Evolutionary conservation across 2,888 invertebrate genomes (phyloP), one percentile per base, ranked within the genome.

Genomic region (Chrysomela aeneicollis): DNA sequence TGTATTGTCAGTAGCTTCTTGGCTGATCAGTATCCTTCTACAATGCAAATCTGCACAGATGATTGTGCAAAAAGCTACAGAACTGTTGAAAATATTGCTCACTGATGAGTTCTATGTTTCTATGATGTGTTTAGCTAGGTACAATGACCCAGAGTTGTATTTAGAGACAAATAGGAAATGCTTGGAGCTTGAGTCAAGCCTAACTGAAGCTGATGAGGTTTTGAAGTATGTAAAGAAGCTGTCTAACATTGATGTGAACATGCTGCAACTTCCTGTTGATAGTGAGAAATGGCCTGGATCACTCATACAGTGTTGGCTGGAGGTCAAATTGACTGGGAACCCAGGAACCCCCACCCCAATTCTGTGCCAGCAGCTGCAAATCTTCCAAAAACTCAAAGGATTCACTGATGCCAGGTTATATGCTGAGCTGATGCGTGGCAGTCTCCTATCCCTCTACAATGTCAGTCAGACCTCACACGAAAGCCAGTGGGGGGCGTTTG

Each of bases 401-500:
- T 92, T 93, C 73, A 86, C 90, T n/a, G 87, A 91, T 72, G 87
- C 93, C 0, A 88, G 94, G 70, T 82, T 97, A 0, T 96, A 93
- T 78, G 92, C 93, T 79, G 97, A 97, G 85, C 86, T 97, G 30
- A 92, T 97, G 73, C 86, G 96, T 69, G 93, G 95, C 0, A 94
- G 95, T 76, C 89, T 97, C 64, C 89, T 97, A 77, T 94, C 94
- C n/a, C 83, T 97, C 3, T 92, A 94, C 76, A 94, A 95, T 81
- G 92, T 92, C 0, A 90, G 91, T 58, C 92, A 92, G 72, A 92
- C 92, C 50, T 88, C 91, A 8, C 92, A 93, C 73, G 95, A 96
- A 76, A 91, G 95, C 3, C 89, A 95, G 75, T 97, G 97, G 95
- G 94, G 95, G 12, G 95, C 97, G 9, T 96, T 97, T 79, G 93